Base-by-base conservation (phyloP, 37 sponge, comb jelly and placozoan genomes). In the Halisarca cf. caerulea region DNA sequence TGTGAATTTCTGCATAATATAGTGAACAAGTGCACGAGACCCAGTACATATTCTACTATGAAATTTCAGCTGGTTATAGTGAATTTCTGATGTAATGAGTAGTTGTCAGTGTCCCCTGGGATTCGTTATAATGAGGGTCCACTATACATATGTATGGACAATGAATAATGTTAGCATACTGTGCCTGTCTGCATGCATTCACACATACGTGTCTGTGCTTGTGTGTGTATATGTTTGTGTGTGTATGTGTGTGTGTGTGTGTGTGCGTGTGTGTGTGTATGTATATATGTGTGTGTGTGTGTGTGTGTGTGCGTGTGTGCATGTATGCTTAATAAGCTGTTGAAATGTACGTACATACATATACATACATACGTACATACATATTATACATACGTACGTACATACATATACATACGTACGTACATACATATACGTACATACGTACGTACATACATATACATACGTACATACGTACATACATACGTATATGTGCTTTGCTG, bases 211-310 rank as follows among this genome's bases (percentile, higher is more conserved):
- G 64, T 61, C 20, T 61, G 64, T 61, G 30, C 23, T 9, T 61
- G 30, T 61, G 64, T 61, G 30, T 61, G 64, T 61, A 23, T 61
- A 23, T 61, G 64, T 61, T 6, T 71, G 73, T 71, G 73, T 71
- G 73, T 71, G 21, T 71, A 39, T 71, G 41, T 28, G 6, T 20
- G 4, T 7, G 24, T 28, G 15, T 5, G 64, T 23, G 64, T 61
- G 64, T 61, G 64, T 61, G 24, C 6, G 51, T 47, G 51, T 47
- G 64, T 61, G 64, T 61, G 64, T 61, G 64, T 61, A 23, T 61
- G 64, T 61, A 23, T 61, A 23, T 61, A 6, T 23, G 30, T 61
- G 64, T 61, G 30, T 27, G 30, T 28, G 24, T 28, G 28, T 61
- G 64, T 61, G 24, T 23, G 30, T 61, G 64, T 23, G 15, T 61